Conservation (phyloP, 1,140 invertebrate genomes). For the Drosophila kikkawai region DNA sequence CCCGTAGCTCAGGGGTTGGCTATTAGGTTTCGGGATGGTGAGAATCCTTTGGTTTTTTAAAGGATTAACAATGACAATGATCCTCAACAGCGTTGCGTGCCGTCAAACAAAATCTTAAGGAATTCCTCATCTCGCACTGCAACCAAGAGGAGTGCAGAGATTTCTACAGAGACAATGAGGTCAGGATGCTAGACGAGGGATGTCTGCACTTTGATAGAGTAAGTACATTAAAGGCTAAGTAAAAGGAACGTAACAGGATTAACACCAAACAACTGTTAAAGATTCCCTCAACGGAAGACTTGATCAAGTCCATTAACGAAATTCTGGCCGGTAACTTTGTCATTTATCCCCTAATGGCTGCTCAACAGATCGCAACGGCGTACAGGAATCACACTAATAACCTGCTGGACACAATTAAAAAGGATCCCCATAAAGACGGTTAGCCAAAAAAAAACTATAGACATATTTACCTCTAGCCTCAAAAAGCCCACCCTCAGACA, state of each 20-base stretch:
- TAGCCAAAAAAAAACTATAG: background rate
- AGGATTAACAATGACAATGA: no score
- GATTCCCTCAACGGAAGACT: constrained; percentile 12
- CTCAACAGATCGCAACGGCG: background rate
- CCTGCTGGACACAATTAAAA: background rate
- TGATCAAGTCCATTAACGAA: background rate
- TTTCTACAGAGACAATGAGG: constrained; percentile 15
- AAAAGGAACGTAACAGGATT: background rate
- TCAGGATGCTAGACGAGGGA: constrained; percentile 19
- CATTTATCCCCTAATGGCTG: background rate
- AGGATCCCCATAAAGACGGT: constrained; percentile 6
- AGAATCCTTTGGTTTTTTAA: background rate
- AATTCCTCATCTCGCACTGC: constrained; percentile 10
- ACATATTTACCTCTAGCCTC: background rate
- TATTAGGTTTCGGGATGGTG: constrained; percentile 25
- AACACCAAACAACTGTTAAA: background rate
- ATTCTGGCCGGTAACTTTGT: background rate
- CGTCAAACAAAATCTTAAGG: constrained; percentile 15
- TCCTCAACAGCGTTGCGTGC: constrained; percentile 6
- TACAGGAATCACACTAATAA: constrained; percentile 3
- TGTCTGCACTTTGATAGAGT: constrained; percentile 37
- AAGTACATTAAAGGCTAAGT: background rate
- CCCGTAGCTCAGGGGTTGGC: constrained; percentile 14
- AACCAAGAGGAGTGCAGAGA: constrained; percentile 2
- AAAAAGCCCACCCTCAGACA: no score